Conservation (phyloP, 2,113 vertebrate genomes). For the Oryzias javanicus region DNA sequence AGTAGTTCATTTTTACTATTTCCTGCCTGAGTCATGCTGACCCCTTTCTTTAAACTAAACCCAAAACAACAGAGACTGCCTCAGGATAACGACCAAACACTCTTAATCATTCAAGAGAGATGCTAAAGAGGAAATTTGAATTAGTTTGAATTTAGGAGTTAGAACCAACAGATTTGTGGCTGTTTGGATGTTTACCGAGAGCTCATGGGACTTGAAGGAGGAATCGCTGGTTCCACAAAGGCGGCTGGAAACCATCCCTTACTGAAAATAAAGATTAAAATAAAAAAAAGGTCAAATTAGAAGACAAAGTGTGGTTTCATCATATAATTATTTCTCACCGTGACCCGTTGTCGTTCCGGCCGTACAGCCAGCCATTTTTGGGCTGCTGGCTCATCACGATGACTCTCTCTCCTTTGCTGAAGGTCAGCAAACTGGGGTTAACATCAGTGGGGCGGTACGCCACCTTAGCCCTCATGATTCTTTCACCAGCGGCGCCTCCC, state of each 20-base stretch:
- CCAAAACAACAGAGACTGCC: slow-evolving; percentile 24
- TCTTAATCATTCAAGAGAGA: background rate
- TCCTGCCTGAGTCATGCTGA: slow-evolving; percentile 34
- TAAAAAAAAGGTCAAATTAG: too few relatives aligned
- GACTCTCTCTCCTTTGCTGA: slow-evolving; percentile 79
- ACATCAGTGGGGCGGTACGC: slow-evolving; percentile 62
- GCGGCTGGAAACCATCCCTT: slow-evolving; percentile 78
- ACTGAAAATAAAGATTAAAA: slow-evolving; percentile 41
- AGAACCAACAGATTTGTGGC: too few relatives aligned
- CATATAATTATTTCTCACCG: slow-evolving; percentile 44
- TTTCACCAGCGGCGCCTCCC: slow-evolving; percentile 20
- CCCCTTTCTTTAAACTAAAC: slow-evolving; percentile 43
- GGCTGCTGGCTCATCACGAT: slow-evolving; percentile 77
- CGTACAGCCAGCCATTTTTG: slow-evolving; percentile 91
- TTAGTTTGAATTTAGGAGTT: too few relatives aligned
- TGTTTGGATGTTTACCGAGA: slow-evolving; percentile 52
- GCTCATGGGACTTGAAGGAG: slow-evolving; percentile 18
- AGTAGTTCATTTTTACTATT: slow-evolving; percentile 50
- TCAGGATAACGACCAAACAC: background rate
- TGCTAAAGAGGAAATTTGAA: background rate
- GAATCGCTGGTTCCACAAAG: slow-evolving; percentile 60
- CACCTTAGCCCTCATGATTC: slow-evolving; percentile 56
- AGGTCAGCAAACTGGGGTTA: slow-evolving; percentile 84
- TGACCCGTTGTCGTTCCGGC: slow-evolving; percentile 76
- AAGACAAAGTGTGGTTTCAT: too few relatives aligned